These are phyloP conservation scores for Leptinotarsa defecta DNA, from an alignment of 1,140 invertebrate species.

Conservation along the genomic window DNA sequence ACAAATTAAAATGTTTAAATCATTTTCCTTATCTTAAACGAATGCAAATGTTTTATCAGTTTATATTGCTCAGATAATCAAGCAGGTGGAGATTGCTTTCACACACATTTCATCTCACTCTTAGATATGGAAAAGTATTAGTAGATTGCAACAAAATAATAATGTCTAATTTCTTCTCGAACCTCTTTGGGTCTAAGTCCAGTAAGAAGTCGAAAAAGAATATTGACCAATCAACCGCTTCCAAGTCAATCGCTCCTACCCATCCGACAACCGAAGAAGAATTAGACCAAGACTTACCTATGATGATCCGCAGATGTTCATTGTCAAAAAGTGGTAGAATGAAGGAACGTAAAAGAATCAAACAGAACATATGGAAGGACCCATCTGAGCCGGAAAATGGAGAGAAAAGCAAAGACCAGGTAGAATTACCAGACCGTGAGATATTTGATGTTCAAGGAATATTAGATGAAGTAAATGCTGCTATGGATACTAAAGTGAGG, in stretches of 20 bases:
- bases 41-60: not conserved
- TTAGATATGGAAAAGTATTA: not conserved
- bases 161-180: not conserved
- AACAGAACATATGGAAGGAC: not conserved
- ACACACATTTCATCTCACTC: no score
- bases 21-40: not conserved
- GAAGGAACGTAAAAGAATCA: not conserved
- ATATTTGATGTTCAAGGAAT: not conserved
- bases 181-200: not conserved
- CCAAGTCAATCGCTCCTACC: no score
- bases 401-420: not conserved
- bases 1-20: no score
- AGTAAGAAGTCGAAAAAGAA: not conserved
- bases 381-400: not conserved
- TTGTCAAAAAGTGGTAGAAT: constrained; percentile 3
- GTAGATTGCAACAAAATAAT: not conserved
- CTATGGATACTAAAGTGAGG: no score
- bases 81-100: no score
- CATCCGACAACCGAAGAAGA: not conserved
- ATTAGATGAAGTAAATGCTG: no score
- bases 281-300: not conserved
- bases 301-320: not conserved
- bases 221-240: no score
- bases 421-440: not conserved
- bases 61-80: not conserved